Percentiles rank a stretch among this genome's conserved stretches.
Evolutionary conservation across 1,140 invertebrate genomes (phyloP).

Genomic region (Macrocentrus cingulum): DNA sequence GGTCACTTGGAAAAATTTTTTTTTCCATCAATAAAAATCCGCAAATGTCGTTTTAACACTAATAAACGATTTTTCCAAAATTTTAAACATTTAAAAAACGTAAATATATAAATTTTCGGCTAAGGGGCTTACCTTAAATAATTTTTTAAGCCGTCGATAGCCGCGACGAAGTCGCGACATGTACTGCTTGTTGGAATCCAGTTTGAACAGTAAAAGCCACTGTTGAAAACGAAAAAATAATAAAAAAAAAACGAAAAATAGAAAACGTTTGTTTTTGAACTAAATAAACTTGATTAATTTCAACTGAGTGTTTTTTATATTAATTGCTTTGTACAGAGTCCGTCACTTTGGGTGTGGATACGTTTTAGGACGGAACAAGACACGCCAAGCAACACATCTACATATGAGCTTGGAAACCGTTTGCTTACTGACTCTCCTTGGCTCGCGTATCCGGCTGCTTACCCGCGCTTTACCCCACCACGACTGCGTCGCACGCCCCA

Average conservation of each 20-base stretch:
- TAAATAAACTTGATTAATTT: background rate
- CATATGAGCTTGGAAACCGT: slow-evolving; percentile 46
- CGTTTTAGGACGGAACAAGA: slow-evolving; percentile 14
- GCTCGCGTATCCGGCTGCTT: slow-evolving; percentile 46
- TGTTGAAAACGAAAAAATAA: slow-evolving; percentile 34
- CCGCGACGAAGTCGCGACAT: slow-evolving; percentile 60
- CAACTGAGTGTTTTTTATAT: background rate
- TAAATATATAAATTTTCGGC: no score
- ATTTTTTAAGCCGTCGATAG: slow-evolving; percentile 57
- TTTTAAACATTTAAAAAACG: no score
- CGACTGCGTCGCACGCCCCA: slow-evolving; percentile 25
- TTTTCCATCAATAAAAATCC: no score
- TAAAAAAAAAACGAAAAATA: slow-evolving; percentile 6
- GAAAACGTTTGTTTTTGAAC: background rate
- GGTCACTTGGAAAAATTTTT: no score
- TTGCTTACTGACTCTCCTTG: slow-evolving; percentile 53
- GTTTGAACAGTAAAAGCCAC: slow-evolving; percentile 58
- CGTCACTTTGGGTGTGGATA: background rate
- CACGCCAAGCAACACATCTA: slow-evolving; percentile 25
- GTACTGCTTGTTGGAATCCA: slow-evolving; percentile 60
- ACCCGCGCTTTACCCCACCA: slow-evolving; percentile 54
- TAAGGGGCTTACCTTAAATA: slow-evolving; percentile 60
- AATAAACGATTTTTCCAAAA: no score
- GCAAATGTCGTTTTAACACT: no score
- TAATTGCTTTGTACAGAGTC: background rate